Base-by-base conservation (phyloP, 2,888 invertebrate species). In the Theodoxus fluviatilis region DNA sequence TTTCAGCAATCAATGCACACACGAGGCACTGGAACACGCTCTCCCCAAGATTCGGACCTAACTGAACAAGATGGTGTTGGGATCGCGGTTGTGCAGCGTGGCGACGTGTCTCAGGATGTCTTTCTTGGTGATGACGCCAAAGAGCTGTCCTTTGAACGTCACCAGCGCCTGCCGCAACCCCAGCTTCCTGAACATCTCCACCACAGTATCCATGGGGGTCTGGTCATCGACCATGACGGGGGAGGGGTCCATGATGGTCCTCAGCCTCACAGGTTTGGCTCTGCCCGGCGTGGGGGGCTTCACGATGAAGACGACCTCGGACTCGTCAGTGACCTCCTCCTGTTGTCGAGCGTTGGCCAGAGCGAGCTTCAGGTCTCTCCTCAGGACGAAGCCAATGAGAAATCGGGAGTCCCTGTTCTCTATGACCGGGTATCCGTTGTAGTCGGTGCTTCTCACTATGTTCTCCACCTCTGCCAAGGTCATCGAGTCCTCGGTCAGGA, bases 151-250 rank as follows among this genome's bases (percentile, higher is more conserved):
- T 89, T 75, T 90, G 90, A 72, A 76, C 75, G 81, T 57, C 83
- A 99, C 98, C 67, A 98, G 91, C 3, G 96, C 96, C 89, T 99
- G 98, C 64, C 98, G 89, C 43, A 99, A 91, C 33, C 99, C 99
- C 76, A 99, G 91, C 88, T 99, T 99, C 78, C 98, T 91, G 90
- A 99, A 99, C 98, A 99, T 98, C 88, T 99, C 99, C 65, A 99
- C 96, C 52, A 99, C 98, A 0, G 98, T 98, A 89, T 99, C 99
- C 98, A 99, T 99, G 7, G 99, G 98, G 33, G 98, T 99, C 90
- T 98, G 98, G 90, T 99, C 98, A 7, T 98, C 98, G 76, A 99
- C 95, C 1, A 98, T 99, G 79, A 98, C 96, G 31, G 99, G 99
- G 74, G 89, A 98, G 95, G 98, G 93, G 87, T 98, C 98, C n/a